Evolutionary conservation across 1,140 invertebrate genomes (phyloP), one percentile per base, ranked within the genome.

Genomic region (Drosophila athabasca): DNA sequence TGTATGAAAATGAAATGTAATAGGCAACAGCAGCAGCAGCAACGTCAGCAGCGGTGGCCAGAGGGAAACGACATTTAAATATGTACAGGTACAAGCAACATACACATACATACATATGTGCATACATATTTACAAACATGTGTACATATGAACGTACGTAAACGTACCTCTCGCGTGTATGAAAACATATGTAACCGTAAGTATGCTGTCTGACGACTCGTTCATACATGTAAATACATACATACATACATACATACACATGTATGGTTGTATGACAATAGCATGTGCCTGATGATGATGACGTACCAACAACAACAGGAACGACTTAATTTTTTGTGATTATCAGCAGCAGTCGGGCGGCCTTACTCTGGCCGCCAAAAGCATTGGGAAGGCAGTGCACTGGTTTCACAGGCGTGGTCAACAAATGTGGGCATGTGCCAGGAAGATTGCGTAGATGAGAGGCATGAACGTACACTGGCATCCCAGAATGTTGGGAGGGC

Each of bases 1-100:
- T 78, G 66, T 52, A 87, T 78, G 70, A 81, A 85, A 87, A 65
- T 62, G 57, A 80, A 84, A 82, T 78, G 79, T 82, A 79, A 88
- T 88, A 66, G 70, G 75, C 41, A 69, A 53, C 52, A 69, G 58
- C 52, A 64, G 67, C 70, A 62, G 55, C 44, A 51, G 9, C 44
- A 26, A 26, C 17, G 41, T 54, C 49, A 41, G 17, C 39, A 55
- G 50, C 54, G 61, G 57, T 54, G 62, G 44, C 45, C 52, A 43
- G 48, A 41, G 43, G 44, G 44, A 39, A 39, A 39, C 35, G 35
- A 60, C 35, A 75, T 78, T 60, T 52, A 67, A 70, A 83, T 82
- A 68, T 65, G 62, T 50, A 68, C 17, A 57, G 41, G 19, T 58
- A 43, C 39, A 57, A 41, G 9, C 13, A 2, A 15, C 5, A 61